These are phyloP conservation scores for Artibeus jamaicensis DNA, from an alignment of 2,797 vertebrate genomes.

Conservation along the genomic window DNA sequence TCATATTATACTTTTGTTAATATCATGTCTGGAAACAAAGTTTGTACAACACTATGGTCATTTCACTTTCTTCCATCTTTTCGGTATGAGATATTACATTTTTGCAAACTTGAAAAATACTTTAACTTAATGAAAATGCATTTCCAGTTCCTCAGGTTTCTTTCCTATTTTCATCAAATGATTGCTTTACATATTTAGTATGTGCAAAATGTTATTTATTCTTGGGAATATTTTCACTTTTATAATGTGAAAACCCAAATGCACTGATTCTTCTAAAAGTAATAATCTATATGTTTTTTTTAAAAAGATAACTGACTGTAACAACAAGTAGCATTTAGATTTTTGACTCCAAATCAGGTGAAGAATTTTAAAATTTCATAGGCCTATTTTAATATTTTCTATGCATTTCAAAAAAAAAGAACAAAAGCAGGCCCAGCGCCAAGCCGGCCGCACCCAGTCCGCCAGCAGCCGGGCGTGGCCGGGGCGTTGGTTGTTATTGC, in stretches of 20 bases:
- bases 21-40: conserved; percentile 42
- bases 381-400: not conserved
- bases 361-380: not conserved
- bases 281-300: not conserved
- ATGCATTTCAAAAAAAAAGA: not conserved
- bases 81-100: not conserved
- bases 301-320: not conserved
- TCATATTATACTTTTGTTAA: not conserved
- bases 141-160: not conserved
- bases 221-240: not conserved
- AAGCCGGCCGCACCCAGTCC: fast-evolving
- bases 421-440: no score
- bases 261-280: not conserved
- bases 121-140: not conserved
- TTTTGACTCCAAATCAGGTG: not conserved
- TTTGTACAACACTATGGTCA: not conserved
- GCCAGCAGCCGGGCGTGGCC: fast-evolving
- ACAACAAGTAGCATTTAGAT: not conserved
- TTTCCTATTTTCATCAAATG: not conserved
- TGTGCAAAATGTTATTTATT: not conserved
- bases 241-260: not conserved
- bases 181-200: not conserved
- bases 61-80: conserved; percentile 43
- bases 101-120: not conserved
- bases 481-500: fast-evolving